Evolutionary conservation across 2,113 vertebrate species (phyloP), one percentile per base, ranked within the genome.

Genomic region (Bubo bubo): DNA sequence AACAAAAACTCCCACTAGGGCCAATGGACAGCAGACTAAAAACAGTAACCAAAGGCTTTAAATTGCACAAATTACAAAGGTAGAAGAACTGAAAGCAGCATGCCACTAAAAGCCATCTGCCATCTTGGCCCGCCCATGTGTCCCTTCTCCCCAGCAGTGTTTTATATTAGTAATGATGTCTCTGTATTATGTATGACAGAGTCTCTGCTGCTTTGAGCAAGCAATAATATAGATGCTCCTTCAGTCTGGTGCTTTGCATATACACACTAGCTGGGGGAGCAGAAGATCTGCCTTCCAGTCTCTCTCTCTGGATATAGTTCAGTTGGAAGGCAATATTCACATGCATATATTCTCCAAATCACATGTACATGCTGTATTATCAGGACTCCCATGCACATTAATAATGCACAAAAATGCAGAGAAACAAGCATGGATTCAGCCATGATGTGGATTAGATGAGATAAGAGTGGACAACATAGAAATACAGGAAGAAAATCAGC

Each of bases 81-180:
- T 97, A 95, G 96, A 96, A 94, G 96, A 89, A 85, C 96, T 80
- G 97, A 93, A 97, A 97, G 92, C 97, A 98, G 97, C 97, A 96
- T 90, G 98, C 95, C 71, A 68, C 95, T 86, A 95, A 94, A 86
- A 97, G 96, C 97, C 97, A 98, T 98, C 98, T 98, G 98, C 98
- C 97, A 96, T 97, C 97, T 97, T 97, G 98, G 98, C 97, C 97
- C 14, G 8, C 96, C 98, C 97, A 95, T 80, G 75, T 95, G 91
- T 97, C 92, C 96, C 96, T 84, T 96, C 97, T 97, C 97, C 97
- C 96, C 96, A 94, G 50, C 89, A 96, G 95, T 80, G 52, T 96
- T 93, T 97, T 97, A 95, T 96, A 93, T 96, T 97, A 95, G 97
- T 95, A 96, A 96, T 97, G 97, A 97, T 97, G 95, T 96, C 95